Base-by-base conservation (phyloP, 2,888 invertebrate species). In the Lycia hirtaria region DNA sequence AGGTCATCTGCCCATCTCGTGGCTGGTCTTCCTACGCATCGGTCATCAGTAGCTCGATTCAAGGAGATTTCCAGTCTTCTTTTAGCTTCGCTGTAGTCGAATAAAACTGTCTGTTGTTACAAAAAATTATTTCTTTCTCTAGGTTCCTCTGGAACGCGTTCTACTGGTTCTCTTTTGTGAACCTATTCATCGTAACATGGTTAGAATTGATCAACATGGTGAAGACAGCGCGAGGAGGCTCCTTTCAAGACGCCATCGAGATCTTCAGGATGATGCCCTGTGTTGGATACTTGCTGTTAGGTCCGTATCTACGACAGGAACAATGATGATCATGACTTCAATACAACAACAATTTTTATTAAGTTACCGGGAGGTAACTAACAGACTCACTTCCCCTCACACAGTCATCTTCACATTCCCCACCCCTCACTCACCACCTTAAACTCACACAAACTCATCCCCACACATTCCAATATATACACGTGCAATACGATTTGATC, bases 251-350 rank as follows among this genome's bases (percentile, higher is more conserved):
- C 7, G 78, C 78, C 6, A 59, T 83, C 1, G 78, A 81, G 30
- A 72, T 87, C 14, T 83, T 88, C 61, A 69, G 76, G 24, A 86
- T 87, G 87, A 79, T 85, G 80, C 88, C 88, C 0, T 88, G 87
- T 50, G 67, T 85, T 4, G 87, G 85, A 4, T 88, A 85, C 40
- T 48, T 85, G 19, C 28, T 86, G 1, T 68, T 88, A 7, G 82
- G 88, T 87, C 14, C 30, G 72, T 68, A 49, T 2, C 3, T 6
- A 4, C n/a, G 3, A 9, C 1, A 38, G n/a, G n/a, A n/a, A n/a
- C n/a, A n/a, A n/a, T n/a, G n/a, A n/a, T n/a, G n/a, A n/a, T n/a
- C n/a, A n/a, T n/a, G n/a, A n/a, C n/a, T n/a, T n/a, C n/a, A n/a
- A n/a, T 7, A 4, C n/a, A 30, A 7, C 2, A 10, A 10, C 22